Percentiles rank a stretch among this genome's conserved stretches.
These are phyloP conservation scores for Lasioglossum pauxillum DNA, from an alignment of 2,888 invertebrate genomes.

Conservation along the genomic window DNA sequence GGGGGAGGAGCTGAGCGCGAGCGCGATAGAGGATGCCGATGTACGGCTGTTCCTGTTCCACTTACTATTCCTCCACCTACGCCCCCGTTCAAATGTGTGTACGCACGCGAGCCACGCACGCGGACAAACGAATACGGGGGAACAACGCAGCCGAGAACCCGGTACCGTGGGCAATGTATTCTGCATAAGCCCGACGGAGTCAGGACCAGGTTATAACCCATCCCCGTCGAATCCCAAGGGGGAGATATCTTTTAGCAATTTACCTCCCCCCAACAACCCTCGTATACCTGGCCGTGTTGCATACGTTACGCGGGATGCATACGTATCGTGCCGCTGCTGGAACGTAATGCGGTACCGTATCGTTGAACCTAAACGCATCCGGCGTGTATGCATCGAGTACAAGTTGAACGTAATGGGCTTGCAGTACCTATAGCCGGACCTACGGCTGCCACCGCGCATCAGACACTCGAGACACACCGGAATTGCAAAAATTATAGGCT, in stretches of 20 bases:
- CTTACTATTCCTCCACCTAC: background rate
- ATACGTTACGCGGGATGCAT: slow-evolving; percentile 63
- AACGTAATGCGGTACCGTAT: slow-evolving; percentile 55
- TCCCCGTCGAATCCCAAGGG: slow-evolving; percentile 74
- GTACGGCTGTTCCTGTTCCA: background rate
- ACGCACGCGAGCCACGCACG: slow-evolving; percentile 31
- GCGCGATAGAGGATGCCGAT: slow-evolving; percentile 9
- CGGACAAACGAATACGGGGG: slow-evolving; percentile 38
- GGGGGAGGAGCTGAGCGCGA: background rate
- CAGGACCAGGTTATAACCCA: slow-evolving; percentile 70
- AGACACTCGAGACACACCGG: background rate
- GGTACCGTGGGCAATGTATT: slow-evolving; percentile 64
- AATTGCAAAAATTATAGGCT: background rate
- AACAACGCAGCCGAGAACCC: slow-evolving; percentile 31
- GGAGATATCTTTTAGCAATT: slow-evolving; percentile 80
- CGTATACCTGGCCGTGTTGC: slow-evolving; percentile 44
- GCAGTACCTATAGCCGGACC: background rate
- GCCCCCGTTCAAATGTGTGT: slow-evolving; percentile 21
- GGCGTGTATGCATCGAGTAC: slow-evolving; percentile 39
- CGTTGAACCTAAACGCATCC: slow-evolving; percentile 58
- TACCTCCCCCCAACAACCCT: slow-evolving; percentile 51
- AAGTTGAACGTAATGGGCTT: slow-evolving; percentile 45
- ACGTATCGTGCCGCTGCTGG: slow-evolving; percentile 50
- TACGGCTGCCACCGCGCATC: background rate
- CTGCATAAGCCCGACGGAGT: slow-evolving; percentile 67